These are phyloP conservation scores for Mus caroli DNA, from an alignment of 2,797 vertebrate genomes.

Conservation along the genomic window DNA sequence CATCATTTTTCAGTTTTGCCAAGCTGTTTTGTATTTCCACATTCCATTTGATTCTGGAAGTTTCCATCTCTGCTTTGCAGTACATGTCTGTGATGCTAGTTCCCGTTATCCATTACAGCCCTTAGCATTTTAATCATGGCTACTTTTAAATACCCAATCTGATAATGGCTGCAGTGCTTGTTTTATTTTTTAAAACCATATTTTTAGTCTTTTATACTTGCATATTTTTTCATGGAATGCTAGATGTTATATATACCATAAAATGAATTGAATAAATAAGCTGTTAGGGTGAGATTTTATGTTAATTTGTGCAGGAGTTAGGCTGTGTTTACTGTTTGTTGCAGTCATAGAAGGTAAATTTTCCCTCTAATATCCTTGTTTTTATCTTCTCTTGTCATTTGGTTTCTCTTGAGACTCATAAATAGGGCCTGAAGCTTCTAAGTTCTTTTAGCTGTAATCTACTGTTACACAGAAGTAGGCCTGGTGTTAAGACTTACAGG, in stretches of 20 bases:
- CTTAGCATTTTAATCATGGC: neutral
- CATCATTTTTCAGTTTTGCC: neutral
- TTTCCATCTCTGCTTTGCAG: neutral
- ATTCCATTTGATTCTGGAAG: neutral
- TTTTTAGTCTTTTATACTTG: neutral
- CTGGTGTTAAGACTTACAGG: neutral
- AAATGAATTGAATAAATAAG: neutral
- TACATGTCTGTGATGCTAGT: neutral
- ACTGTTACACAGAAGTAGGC: neutral
- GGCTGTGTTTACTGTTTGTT: neutral
- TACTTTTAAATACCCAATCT: neutral
- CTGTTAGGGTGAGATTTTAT: neutral
- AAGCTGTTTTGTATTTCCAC: neutral
- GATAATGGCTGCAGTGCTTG: neutral
- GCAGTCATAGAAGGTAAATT: neutral
- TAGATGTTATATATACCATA: constrained; percentile 6
- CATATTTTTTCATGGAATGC: neutral
- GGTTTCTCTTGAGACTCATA: neutral
- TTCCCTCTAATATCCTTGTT: neutral
- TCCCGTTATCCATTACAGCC: neutral
- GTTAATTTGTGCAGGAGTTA: neutral
- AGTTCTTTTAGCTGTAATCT: neutral
- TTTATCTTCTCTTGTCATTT: neutral
- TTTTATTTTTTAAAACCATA: neutral
- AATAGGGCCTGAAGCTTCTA: neutral